Evolutionary conservation across 2,797 vertebrate species (phyloP), one percentile per base, ranked within the genome.

Genomic region (Dermochelys coriacea): DNA sequence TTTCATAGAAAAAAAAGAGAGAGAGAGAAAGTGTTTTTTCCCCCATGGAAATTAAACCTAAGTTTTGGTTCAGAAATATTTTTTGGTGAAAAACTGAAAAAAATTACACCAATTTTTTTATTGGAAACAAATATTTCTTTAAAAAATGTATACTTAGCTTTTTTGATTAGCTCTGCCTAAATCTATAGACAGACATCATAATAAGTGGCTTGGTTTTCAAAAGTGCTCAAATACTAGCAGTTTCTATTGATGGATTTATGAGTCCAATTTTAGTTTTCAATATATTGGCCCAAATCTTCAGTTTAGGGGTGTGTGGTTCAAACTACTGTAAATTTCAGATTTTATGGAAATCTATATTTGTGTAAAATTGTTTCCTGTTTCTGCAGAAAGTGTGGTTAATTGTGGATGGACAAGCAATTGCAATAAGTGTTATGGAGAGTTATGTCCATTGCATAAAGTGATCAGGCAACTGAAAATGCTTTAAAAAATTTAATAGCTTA

Each of bases 371-470:
- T n/a, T 92, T 97, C 83, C 89, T 92, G 82, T 92, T 94, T 95
- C 93, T 93, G 75, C 84, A 94, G 95, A 95, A 90, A 74, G 83
- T 85, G 68, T 34, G 29, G 29, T 61, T 34, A 61, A 34, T 3
- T 61, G 29, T 14, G 29, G 29, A 61, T 15, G 55, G 25, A 61
- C 2, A 34, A 31, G 57, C 12, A 61, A 61, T 31, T 61, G 29
- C 6, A 61, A 29, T 50, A 34, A 31, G 7, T 87, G 83, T 25
- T 55, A 96, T 57, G 87, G 91, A 94, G 95, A 95, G 96, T 96
- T 97, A 91, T 96, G 95, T 83, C 85, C 93, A 94, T 97, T 95
- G 94, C 96, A 94, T 91, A 84, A 95, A 96, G 94, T 96, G 93
- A 89, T 96, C 64, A 5, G 87, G 96, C 96, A 96, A 93, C 89